phyloP scores from a whole-genome alignment of 2,113 vertebrate species.

The Sylvicapra grimmia region DNA sequence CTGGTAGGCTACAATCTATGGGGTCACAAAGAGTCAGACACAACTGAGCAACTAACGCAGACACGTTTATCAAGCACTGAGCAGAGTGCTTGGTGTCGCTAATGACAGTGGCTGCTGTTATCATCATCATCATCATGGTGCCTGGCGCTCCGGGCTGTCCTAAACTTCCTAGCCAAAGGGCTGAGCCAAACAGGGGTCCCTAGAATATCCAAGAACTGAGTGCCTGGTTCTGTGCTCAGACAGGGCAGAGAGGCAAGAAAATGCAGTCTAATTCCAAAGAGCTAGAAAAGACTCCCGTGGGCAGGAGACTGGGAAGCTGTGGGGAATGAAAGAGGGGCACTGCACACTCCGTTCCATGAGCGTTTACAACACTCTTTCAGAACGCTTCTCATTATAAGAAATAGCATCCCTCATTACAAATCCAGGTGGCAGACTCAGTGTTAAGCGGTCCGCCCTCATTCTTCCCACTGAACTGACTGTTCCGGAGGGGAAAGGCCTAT shows the following conservation, averaged over 20 bases:
- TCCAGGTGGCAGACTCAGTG: conserved; percentile 47
- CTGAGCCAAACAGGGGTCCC: neutral
- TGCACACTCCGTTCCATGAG: neutral
- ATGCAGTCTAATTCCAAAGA: neutral
- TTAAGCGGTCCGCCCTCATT: conserved; percentile 71
- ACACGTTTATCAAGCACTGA: neutral
- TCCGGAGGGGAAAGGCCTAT: conserved; percentile 65
- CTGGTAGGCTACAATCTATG: neutral
- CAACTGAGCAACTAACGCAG: neutral
- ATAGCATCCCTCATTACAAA: conserved; percentile 35
- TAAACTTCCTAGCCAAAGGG: neutral
- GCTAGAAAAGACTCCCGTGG: fast-evolving
- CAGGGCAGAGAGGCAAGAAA: neutral
- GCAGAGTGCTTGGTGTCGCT: neutral
- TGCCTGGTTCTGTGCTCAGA: neutral
- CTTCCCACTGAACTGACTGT: conserved; percentile 72
- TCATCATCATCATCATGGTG: fast-evolving
- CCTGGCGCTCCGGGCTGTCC: neutral
- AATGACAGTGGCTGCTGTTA: fast-evolving
- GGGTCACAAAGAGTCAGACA: neutral
- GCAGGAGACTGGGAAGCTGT: neutral
- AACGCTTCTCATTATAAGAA: conserved; percentile 5
- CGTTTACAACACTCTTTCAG: neutral
- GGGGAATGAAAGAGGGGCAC: neutral
- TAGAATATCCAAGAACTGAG: neutral